These are phyloP conservation scores for Knipowitschia caucasica DNA, from an alignment of 2,797 vertebrate genomes.

Conservation along the genomic window DNA sequence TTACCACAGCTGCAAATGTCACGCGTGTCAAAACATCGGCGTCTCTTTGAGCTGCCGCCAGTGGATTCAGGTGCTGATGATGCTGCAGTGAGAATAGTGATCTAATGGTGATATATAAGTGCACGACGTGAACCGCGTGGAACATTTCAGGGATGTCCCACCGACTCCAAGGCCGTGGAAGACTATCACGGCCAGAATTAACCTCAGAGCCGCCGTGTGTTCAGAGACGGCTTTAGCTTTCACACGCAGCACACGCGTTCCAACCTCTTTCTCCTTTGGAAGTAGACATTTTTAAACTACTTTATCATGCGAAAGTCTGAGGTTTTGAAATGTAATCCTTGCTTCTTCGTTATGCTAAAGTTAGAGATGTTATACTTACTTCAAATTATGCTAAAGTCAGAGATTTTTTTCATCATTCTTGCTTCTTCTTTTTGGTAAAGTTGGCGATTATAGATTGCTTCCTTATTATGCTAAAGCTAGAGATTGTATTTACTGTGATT, in stretches of 20 bases:
- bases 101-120: constrained; percentile 45
- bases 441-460: too few species aligned
- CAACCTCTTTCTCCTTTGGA: background rate
- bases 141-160: constrained; percentile 23
- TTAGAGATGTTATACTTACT: too few species aligned
- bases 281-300: too few species aligned
- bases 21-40: constrained; percentile 2
- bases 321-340: too few species aligned
- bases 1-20: constrained; percentile 23
- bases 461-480: too few species aligned
- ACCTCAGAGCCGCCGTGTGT: constrained; percentile 6
- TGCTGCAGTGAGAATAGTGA: constrained; percentile 25
- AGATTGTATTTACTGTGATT: too few species aligned
- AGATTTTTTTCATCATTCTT: too few species aligned
- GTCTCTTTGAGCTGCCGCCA: constrained; percentile 35
- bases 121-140: constrained; percentile 12
- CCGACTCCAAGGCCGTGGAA: constrained; percentile 12
- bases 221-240: constrained; percentile 9
- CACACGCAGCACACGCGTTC: constrained; percentile 6
- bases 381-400: too few species aligned
- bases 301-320: too few species aligned
- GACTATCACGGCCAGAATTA: constrained; percentile 7
- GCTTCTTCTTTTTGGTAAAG: too few species aligned
- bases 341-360: too few species aligned
- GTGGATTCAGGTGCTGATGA: constrained; percentile 29